Evolutionary conservation across 1,140 invertebrate species (phyloP), one percentile per base, ranked within the genome.

Genomic region (Mactra quadrangularis): DNA sequence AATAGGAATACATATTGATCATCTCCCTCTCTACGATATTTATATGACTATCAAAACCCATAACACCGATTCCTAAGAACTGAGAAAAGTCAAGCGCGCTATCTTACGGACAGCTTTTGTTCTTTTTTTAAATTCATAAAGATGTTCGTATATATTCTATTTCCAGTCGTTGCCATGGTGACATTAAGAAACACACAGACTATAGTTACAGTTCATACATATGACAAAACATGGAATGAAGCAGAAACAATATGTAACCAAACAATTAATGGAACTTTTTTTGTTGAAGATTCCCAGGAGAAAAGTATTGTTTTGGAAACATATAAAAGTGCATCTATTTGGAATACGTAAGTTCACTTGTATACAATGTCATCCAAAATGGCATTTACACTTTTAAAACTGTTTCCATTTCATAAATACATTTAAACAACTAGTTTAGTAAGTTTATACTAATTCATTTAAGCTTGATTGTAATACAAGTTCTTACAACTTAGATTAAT

Each of bases 281-380:
- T 55, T 33, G 71, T 59, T 2, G 55, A 59, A 7, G 71, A 75
- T 27, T 75, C 71, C 11, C 1, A 13, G 11, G 71, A 75, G 27
- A 33, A 52, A 35, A 45, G n/a, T 19, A 25, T 15, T 7, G 52
- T 75, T n/a, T 1, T 75, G 15, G 33, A 35, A 41, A 38, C 25
- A 25, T 75, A 57, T 33, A 75, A 71, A 15, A 19, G n/a, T 7
- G 15, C 6, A 41, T 6, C 6, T 31, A n/a, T 15, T 6, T 70
- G 64, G 64, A 4, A 31, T 19, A 31, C 15, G 60, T 64, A 22
- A 64, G 57, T 60, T 25, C 15, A 22, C 9, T 15, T 22, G 1
- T 29, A 31, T 29, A 13, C 15, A 3, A 3, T 27, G 19, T 25
- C 31, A 27, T 27, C n/a, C n/a, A n/a, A n/a, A n/a, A n/a, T n/a